These are phyloP conservation scores for Drosophila kuntzei DNA, from an alignment of 2,888 invertebrate genomes.

Conservation along the genomic window DNA sequence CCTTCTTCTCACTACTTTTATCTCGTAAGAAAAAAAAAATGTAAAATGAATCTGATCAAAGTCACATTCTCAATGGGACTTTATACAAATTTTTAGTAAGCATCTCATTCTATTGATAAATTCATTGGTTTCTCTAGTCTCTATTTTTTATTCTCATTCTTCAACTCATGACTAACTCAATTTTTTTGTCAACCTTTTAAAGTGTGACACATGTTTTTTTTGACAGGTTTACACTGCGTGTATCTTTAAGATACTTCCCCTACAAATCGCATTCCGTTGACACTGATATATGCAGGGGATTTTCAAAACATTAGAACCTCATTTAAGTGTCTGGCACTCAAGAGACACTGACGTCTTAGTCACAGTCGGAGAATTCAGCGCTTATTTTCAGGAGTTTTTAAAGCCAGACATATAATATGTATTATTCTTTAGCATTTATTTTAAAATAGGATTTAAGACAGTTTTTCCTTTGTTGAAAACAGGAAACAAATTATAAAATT, in stretches of 20 bases:
- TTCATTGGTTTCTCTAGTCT: background rate
- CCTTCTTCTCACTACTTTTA: background rate
- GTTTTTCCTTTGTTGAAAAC: background rate
- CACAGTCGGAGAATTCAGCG: background rate
- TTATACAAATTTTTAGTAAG: background rate
- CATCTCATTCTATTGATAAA: background rate
- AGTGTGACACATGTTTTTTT: slow-evolving; percentile 6
- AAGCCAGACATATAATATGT: background rate
- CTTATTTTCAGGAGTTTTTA: background rate
- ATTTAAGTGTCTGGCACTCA: background rate
- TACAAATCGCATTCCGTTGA: background rate
- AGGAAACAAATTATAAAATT: too few species aligned
- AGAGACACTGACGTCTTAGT: background rate
- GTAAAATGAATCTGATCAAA: slow-evolving; percentile 1
- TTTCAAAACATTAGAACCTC: background rate
- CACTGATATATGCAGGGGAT: slow-evolving; percentile 10
- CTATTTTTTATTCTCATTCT: background rate
- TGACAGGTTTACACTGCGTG: background rate
- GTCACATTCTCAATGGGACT: background rate
- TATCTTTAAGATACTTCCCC: background rate
- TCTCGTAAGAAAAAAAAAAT: background rate
- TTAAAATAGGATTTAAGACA: background rate
- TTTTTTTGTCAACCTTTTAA: slow-evolving; percentile 1
- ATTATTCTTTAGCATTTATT: background rate
- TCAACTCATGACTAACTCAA: slow-evolving; percentile 1